These are phyloP conservation scores for Celastrina argiolus DNA, from an alignment of 2,888 invertebrate species.

Conservation along the genomic window DNA sequence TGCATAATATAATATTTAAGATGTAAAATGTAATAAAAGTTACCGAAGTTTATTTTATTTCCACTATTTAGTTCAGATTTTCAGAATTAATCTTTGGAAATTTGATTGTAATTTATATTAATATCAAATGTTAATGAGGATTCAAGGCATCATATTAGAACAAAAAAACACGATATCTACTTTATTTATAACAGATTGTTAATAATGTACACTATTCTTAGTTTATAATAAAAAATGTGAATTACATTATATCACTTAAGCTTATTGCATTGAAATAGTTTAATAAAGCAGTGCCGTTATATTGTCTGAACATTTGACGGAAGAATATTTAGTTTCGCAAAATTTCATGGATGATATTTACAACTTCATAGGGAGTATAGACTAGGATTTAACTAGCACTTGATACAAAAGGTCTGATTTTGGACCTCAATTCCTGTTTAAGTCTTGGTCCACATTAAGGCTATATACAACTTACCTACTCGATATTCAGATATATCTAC, in stretches of 20 bases:
- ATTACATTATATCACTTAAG: not conserved
- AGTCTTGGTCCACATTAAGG: slow-evolving; percentile 18
- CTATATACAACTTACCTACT: slow-evolving; percentile 12
- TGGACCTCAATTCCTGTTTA: slow-evolving; percentile 21
- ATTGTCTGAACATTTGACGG: slow-evolving; percentile 7
- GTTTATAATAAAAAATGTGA: too few relatives aligned
- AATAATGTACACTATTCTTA: too few relatives aligned
- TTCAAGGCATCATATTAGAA: too few relatives aligned
- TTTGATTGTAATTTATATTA: too few relatives aligned
- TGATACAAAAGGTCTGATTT: slow-evolving; percentile 1
- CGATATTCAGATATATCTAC: slow-evolving; percentile 35
- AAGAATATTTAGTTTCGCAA: not conserved
- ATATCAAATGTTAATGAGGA: too few relatives aligned
- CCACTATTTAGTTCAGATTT: too few relatives aligned
- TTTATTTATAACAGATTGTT: too few relatives aligned
- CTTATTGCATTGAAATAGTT: not conserved
- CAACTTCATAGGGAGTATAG: not conserved
- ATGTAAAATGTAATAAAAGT: not conserved
- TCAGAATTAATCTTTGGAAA: too few relatives aligned
- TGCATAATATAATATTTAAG: not conserved
- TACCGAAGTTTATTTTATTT: not conserved
- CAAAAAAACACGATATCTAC: too few relatives aligned
- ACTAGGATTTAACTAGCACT: not conserved
- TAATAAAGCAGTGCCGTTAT: not conserved
- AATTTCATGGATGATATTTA: not conserved